These are phyloP conservation scores for Agrotis puta DNA, from an alignment of 2,888 invertebrate genomes.

Conservation along the genomic window DNA sequence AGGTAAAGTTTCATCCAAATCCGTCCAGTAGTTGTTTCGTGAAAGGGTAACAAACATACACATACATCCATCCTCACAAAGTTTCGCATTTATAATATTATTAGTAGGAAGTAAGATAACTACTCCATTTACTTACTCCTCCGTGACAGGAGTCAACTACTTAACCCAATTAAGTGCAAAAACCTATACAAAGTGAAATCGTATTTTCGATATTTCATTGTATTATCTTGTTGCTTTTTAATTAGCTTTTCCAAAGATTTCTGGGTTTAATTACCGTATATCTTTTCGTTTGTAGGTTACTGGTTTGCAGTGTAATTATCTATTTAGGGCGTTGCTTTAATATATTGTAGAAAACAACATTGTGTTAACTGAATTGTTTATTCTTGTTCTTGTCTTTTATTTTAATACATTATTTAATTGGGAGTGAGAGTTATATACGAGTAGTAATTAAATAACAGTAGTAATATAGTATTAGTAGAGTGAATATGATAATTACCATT, in stretches of 20 bases:
- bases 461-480: too few relatives aligned
- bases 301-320: conserved; percentile 1
- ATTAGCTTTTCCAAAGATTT: conserved; percentile 15
- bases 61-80: too few relatives aligned
- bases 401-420: background rate
- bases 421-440: background rate
- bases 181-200: conserved; percentile 66
- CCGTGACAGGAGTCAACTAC: conserved; percentile 79
- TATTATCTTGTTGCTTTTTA: conserved; percentile 50
- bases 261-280: conserved; percentile 17
- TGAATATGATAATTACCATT: too few relatives aligned
- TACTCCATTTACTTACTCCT: conserved; percentile 43
- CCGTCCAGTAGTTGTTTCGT: too few relatives aligned
- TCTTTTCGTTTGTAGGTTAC: conserved; percentile 5
- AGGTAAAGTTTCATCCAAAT: too few relatives aligned
- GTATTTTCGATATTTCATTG: conserved; percentile 44
- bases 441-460: too few relatives aligned
- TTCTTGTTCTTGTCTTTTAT: background rate
- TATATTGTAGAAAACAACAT: conserved; percentile 5
- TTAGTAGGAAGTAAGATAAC: too few relatives aligned
- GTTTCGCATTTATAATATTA: too few relatives aligned
- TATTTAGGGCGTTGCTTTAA: background rate
- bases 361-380: background rate
- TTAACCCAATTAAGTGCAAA: conserved; percentile 86
- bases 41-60: too few relatives aligned